These are phyloP conservation scores for Drosophila limbata DNA, from an alignment of 2,888 invertebrate species.

Conservation along the genomic window DNA sequence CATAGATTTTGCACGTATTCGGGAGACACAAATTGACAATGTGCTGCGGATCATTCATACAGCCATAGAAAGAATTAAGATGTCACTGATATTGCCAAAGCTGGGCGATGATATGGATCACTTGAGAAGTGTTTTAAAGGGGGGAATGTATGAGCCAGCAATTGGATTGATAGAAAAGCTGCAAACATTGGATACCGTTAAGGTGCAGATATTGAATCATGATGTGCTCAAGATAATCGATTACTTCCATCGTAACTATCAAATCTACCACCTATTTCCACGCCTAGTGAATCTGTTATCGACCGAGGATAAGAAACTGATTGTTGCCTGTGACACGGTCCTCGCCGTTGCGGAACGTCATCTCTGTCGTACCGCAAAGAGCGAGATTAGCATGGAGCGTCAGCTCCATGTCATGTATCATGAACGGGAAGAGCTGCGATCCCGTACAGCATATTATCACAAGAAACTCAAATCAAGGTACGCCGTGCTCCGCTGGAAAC, in stretches of 20 bases:
- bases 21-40: slow-evolving; percentile 49
- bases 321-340: slow-evolving; percentile 50
- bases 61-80: slow-evolving; percentile 44
- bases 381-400: slow-evolving; percentile 62
- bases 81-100: slow-evolving; percentile 57
- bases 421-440: slow-evolving; percentile 47
- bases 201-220: slow-evolving; percentile 37
- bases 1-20: slow-evolving; percentile 41
- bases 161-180: slow-evolving; percentile 37
- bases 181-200: slow-evolving; percentile 20
- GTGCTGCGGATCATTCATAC: slow-evolving; percentile 43
- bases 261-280: slow-evolving; percentile 50
- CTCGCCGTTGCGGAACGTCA: slow-evolving; percentile 48
- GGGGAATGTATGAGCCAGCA: slow-evolving; percentile 38
- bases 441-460: slow-evolving; percentile 11
- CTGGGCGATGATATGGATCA: slow-evolving; percentile 38
- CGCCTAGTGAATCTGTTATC: slow-evolving; percentile 28
- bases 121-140: slow-evolving; percentile 11
- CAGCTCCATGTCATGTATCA: slow-evolving; percentile 55
- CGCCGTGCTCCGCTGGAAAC: slow-evolving; percentile 55
- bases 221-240: slow-evolving; percentile 47
- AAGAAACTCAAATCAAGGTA: slow-evolving; percentile 30
- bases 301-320: slow-evolving; percentile 36
- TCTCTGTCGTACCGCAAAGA: slow-evolving; percentile 52
- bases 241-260: slow-evolving; percentile 50